These are phyloP conservation scores for Rhabditoides inermis DNA, from an alignment of 2,888 invertebrate species.

Conservation along the genomic window DNA sequence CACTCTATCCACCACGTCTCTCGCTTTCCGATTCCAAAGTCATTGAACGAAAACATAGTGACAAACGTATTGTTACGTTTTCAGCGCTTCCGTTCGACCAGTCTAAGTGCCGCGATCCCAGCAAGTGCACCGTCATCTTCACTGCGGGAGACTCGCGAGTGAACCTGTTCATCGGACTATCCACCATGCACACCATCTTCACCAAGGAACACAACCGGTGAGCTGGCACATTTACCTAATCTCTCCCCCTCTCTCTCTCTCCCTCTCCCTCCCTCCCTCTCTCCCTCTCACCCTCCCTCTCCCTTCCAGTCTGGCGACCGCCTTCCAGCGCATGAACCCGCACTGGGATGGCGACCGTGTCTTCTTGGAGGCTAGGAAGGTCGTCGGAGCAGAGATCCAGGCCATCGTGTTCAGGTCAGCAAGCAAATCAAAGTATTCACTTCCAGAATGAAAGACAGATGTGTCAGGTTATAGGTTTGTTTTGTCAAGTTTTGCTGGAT, in stretches of 20 bases:
- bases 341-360: constrained; percentile 82
- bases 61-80: constrained; percentile 3
- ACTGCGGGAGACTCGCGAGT: constrained; percentile 51
- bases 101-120: constrained; percentile 34
- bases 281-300: too few species aligned
- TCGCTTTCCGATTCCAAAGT: too few species aligned
- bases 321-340: constrained; percentile 71
- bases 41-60: too few species aligned
- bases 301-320: constrained; percentile 67
- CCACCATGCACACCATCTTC: constrained; percentile 62
- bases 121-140: constrained; percentile 45
- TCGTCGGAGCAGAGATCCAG: constrained; percentile 72
- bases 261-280: too few species aligned
- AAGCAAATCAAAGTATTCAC: constrained; percentile 54
- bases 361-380: constrained; percentile 72
- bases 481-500: too few species aligned
- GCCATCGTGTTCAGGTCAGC: constrained; percentile 41
- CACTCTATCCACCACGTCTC: too few species aligned
- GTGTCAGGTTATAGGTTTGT: too few species aligned
- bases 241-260: too few species aligned
- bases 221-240: neutral
- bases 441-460: too few species aligned
- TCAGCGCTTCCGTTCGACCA: constrained; percentile 47
- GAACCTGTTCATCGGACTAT: constrained; percentile 55
- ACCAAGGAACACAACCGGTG: constrained; percentile 80